These are phyloP conservation scores for Cepaea nemoralis DNA, from an alignment of 1,140 invertebrate genomes.

Conservation along the genomic window DNA sequence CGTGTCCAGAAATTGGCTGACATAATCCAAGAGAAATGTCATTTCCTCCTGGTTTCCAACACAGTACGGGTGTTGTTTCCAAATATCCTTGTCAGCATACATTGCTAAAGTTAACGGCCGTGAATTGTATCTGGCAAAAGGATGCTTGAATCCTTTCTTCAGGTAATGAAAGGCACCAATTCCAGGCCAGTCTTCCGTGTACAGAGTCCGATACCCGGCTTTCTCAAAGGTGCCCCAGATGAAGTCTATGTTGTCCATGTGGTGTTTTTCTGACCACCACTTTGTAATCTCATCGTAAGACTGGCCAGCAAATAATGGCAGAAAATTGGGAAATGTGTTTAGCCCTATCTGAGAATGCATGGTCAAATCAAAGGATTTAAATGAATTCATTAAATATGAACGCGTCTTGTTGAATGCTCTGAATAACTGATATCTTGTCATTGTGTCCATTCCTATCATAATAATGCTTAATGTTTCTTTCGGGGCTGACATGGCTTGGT, in stretches of 20 bases:
- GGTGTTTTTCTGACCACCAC: not conserved
- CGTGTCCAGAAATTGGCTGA: not conserved
- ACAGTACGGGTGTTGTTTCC: not conserved
- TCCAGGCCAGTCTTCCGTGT: not conserved
- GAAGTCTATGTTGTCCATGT: not conserved
- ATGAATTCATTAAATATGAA: not conserved
- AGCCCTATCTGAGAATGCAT: not conserved
- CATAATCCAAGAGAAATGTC: not conserved
- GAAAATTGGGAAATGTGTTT: slow-evolving; percentile 7
- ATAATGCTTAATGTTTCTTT: slow-evolving; percentile 13
- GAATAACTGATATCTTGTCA: not conserved
- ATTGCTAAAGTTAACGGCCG: not conserved
- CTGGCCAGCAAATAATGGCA: not conserved
- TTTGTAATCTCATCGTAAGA: not conserved
- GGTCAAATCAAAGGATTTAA: not conserved
- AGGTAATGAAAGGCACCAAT: not conserved
- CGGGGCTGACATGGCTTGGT: not conserved
- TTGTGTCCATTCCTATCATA: not conserved
- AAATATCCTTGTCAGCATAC: not conserved
- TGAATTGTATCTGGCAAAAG: not conserved
- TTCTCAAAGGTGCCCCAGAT: not conserved
- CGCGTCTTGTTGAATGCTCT: not conserved
- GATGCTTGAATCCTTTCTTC: slow-evolving; percentile 2
- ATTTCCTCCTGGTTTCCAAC: not conserved
- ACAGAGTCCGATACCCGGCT: slow-evolving; percentile 11